Evolutionary conservation across 2,888 invertebrate species (phyloP), one percentile per base, ranked within the genome.

Genomic region (Lacanobia oleracea): DNA sequence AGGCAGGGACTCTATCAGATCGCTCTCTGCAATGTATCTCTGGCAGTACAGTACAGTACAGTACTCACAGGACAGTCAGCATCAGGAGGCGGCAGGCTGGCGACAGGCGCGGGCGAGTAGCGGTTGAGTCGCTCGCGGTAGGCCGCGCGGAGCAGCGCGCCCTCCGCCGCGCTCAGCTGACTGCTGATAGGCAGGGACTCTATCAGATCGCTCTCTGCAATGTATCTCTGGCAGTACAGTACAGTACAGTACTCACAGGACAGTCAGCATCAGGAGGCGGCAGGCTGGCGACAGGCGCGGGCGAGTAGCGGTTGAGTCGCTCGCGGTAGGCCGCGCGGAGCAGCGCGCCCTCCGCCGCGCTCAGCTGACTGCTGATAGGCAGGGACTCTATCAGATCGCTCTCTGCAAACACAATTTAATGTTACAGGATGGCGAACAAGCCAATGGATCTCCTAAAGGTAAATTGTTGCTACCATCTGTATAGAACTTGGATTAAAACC

Each of bases 91-190:
- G 88, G 57, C 21, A 79, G 54, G 16, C 97, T 97, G n/a, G n/a
- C n/a, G 45, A 66, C 50, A 1, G 97, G 83, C 43, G 89, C 85
- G 2, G 98, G 97, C 87, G 98, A 97, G 92, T 99, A 98, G 90
- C 99, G 98, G 92, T 98, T 98, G 62, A 99, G 91, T 88, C 98
- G 97, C 79, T 98, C 98, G 88, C 98, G 97, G 91, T 99, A 99
- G 8, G 99, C 95, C 72, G 97, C 97, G 54, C 96, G 96, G 33
- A 99, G 94, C 37, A 99, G 93, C 71, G 98, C 97, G 0, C 97
- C 97, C 91, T 99, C 97, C 33, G 96, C 94, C 4, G 91, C 83
- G 54, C 93, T 94, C 88, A 97, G 96, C 87, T 98, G 97, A 67
- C 96, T 94, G 45, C 91, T 91, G 77, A 97, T 96, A 5, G 97